A percentile compares a stretch with the other conserved stretches of the same genome.
Conservation (phyloP, 2,113 vertebrate species). For the Donacobius atricapilla region DNA sequence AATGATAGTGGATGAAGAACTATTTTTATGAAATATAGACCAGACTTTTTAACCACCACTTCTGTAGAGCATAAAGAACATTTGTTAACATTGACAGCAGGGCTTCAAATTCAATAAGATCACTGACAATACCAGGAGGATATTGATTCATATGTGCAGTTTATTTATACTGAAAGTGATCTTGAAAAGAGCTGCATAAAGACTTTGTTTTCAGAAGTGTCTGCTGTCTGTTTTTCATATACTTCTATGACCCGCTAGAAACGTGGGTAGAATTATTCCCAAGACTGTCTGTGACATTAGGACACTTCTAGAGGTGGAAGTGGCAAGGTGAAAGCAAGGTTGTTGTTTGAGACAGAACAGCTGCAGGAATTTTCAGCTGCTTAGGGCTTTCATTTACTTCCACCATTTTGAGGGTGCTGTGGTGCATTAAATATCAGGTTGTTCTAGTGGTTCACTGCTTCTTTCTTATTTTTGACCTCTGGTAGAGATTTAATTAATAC, state of each 20-base stretch:
- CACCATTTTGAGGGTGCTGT: neutral
- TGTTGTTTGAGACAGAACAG: accelerated
- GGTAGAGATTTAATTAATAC: conserved; percentile 15
- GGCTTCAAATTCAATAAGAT: neutral
- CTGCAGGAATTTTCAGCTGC: neutral
- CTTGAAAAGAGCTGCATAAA: neutral
- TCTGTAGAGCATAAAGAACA: neutral
- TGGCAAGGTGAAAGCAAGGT: neutral
- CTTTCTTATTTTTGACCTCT: neutral
- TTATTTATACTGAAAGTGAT: neutral
- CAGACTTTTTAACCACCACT: neutral
- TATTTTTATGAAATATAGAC: neutral
- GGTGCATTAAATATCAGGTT: neutral
- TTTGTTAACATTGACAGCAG: neutral
- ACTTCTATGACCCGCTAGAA: neutral
- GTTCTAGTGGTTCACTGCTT: conserved; percentile 7
- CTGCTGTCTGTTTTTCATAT: neutral
- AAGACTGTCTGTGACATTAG: accelerated
- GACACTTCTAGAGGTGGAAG: neutral
- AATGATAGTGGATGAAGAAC: neutral
- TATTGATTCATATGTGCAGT: neutral
- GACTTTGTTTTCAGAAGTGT: neutral
- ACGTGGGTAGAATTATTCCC: neutral
- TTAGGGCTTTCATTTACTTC: neutral
- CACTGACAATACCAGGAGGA: neutral